A percentile compares a stretch with the other conserved stretches of the same genome.
phyloP scores from a whole-genome alignment of 2,113 vertebrate genomes.

The Lepus europaeus region DNA sequence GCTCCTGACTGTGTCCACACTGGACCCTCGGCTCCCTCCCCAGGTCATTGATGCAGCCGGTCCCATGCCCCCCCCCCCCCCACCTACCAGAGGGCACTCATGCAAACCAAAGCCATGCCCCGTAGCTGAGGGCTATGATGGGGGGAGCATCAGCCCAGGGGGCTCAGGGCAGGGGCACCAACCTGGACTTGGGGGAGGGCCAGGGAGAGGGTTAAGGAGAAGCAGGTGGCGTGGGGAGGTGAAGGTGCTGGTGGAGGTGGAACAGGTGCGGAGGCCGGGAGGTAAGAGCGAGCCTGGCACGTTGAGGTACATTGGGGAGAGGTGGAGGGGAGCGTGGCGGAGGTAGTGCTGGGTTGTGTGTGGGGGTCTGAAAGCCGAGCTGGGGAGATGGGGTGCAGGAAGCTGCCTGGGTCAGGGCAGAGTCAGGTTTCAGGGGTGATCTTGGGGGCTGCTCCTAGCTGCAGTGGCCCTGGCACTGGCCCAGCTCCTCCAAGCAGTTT shows the following conservation, averaged over 20 bases:
- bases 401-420: background rate
- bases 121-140: background rate
- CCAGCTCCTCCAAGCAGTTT: background rate
- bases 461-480: background rate
- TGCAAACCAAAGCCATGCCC: background rate
- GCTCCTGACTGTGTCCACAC: accelerated
- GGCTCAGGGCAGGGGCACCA: background rate
- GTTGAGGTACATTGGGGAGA: too few relatives aligned
- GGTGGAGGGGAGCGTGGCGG: background rate
- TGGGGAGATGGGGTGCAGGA: background rate
- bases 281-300: background rate
- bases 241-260: background rate
- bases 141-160: background rate
- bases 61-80: background rate
- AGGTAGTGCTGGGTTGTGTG: background rate
- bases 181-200: background rate
- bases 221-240: background rate
- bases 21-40: background rate
- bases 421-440: background rate
- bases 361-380: background rate
- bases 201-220: background rate
- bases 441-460: background rate
- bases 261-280: background rate
- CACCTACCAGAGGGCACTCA: background rate
- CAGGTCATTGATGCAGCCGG: background rate